Evolutionary conservation across 2,888 invertebrate genomes (phyloP), one percentile per base, ranked within the genome.

Genomic region (Amiota mariae): DNA sequence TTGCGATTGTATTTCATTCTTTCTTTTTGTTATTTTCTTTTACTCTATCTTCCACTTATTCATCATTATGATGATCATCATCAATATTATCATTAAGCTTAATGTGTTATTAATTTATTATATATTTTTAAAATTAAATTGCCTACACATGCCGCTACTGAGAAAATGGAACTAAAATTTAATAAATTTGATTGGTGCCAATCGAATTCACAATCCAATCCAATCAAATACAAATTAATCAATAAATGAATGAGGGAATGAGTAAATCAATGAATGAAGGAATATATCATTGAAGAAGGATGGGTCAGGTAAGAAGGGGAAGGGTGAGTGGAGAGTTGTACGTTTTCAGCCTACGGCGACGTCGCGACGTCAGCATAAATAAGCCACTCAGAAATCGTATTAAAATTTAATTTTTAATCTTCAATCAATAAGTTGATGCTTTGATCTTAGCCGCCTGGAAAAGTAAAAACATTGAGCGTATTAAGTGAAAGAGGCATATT

Each of bases 381-480:
- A 84, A 86, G 86, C 36, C 86, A 85, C 85, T 85, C 84, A 84
- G 85, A 85, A 84, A 84, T 86, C 86, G 84, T 84, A 83, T 86
- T 82, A 84, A 85, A 84, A 84, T 36, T 36, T 36, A 36, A 36
- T 6, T 36, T 36, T 36, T 36, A 36, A 36, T 84, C 86, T 84
- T 86, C 84, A 84, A 84, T 84, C 84, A 85, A 84, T 84, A 84
- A 81, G 81, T 81, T 81, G 80, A 80, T 79, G 73, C 79, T 84
- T 86, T 84, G 83, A 84, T 64, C 51, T 70, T 70, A 47, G 59
- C 13, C 9, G 24, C n/a, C 48, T 18, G 11, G 2, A 57, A 70
- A 54, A 18, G 49, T 54, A 64, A 61, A 71, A 71, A 71, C 18
- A 24, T 36, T 36, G 36, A 36, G 6, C 1, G 36, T 36, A 36